A percentile compares a stretch with the other conserved stretches of the same genome.
Evolutionary conservation across 2,888 invertebrate species (phyloP).

Genomic region (Tetrapedia diversipes): DNA sequence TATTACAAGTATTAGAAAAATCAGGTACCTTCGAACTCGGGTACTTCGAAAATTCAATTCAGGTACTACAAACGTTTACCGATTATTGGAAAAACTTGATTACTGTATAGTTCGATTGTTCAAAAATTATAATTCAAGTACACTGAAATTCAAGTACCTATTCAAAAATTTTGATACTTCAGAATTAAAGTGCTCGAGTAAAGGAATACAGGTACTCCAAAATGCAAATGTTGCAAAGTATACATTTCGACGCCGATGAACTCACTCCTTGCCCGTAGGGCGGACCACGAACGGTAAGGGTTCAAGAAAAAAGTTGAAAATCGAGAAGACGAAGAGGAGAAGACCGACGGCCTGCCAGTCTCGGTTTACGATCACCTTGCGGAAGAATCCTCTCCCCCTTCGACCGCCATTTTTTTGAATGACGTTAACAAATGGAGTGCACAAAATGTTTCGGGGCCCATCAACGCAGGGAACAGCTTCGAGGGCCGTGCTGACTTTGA

Average conservation of each 20-base stretch:
- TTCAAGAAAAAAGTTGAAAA: conserved; percentile 18
- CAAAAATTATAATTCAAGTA: too few relatives aligned
- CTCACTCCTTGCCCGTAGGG: conserved; percentile 30
- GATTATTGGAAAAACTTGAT: too few relatives aligned
- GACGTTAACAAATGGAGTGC: conserved; percentile 39
- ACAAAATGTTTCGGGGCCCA: conserved; percentile 9
- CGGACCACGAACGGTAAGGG: conserved; percentile 51
- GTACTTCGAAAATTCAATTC: too few relatives aligned
- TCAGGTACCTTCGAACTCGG: too few relatives aligned
- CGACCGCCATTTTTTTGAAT: conserved; percentile 38
- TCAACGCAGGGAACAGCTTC: not conserved
- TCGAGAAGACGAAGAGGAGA: conserved; percentile 29
- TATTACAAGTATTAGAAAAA: too few relatives aligned
- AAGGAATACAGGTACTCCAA: not conserved
- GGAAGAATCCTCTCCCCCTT: conserved; percentile 29
- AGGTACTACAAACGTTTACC: too few relatives aligned
- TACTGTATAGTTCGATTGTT: too few relatives aligned
- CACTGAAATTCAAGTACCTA: too few relatives aligned
- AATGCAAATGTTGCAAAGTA: not conserved
- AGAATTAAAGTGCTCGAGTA: too few relatives aligned
- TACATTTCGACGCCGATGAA: conserved; percentile 55
- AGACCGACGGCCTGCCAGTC: conserved; percentile 37
- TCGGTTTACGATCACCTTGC: conserved; percentile 52
- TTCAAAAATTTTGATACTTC: too few relatives aligned
- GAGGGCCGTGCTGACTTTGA: not conserved